Conservation (phyloP, 2,888 invertebrate genomes). For the Drosophila mayaguana region DNA sequence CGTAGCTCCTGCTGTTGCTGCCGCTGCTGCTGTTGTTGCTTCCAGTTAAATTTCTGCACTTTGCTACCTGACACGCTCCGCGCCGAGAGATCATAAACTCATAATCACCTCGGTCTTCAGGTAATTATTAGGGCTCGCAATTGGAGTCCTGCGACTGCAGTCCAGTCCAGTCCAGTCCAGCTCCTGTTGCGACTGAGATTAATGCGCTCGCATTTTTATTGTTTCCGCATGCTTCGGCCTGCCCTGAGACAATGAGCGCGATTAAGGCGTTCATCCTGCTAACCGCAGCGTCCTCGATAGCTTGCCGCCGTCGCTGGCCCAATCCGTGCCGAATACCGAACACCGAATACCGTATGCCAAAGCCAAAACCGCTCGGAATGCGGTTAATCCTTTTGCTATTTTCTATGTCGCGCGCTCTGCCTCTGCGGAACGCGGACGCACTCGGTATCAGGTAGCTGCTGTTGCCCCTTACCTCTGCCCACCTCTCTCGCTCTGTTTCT, state of each 20-base stretch:
- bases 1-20: neutral
- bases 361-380: slow-evolving; percentile 57
- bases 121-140: slow-evolving; percentile 61
- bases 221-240: slow-evolving; percentile 61
- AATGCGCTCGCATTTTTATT: slow-evolving; percentile 74
- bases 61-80: slow-evolving; percentile 33
- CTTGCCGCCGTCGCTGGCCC: slow-evolving; percentile 14
- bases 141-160: slow-evolving; percentile 39
- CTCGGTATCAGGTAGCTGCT: slow-evolving; percentile 51
- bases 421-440: neutral
- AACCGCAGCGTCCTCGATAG: slow-evolving; percentile 67
- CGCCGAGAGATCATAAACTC: slow-evolving; percentile 71
- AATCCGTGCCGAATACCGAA: slow-evolving; percentile 13
- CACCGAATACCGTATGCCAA: slow-evolving; percentile 15
- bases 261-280: slow-evolving; percentile 80
- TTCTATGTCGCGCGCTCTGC: slow-evolving; percentile 61
- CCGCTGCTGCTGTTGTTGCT: slow-evolving; percentile 28
- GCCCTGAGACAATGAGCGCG: slow-evolving; percentile 73
- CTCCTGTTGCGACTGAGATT: slow-evolving; percentile 37
- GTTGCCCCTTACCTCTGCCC: neutral
- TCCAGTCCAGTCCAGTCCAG: slow-evolving; percentile 11
- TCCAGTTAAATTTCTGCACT: slow-evolving; percentile 50
- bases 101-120: slow-evolving; percentile 75
- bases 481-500: neutral
- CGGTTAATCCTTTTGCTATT: slow-evolving; percentile 81